Conservation (phyloP, 2,888 invertebrate genomes). For the Hirtodrosophila cameraria region DNA sequence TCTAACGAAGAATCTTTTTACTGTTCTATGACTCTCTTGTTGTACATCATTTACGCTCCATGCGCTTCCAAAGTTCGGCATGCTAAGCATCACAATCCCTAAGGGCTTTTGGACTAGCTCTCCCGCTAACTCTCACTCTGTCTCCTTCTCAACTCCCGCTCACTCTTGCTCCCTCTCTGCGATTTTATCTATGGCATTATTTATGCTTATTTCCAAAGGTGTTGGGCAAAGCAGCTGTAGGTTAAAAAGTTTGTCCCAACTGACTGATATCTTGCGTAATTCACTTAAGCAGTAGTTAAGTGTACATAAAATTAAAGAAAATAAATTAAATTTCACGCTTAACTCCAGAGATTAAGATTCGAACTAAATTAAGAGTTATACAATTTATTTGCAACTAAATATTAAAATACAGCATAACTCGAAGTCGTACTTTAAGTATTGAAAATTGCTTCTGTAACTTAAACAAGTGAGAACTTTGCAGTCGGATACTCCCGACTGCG, state of each 20-base stretch:
- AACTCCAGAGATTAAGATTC: no score
- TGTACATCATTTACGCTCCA: slow-evolving; percentile 61
- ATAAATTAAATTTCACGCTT: no score
- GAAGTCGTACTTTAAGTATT: background rate
- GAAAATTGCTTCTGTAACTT: background rate
- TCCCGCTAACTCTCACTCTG: background rate
- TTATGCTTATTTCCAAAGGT: slow-evolving; percentile 61
- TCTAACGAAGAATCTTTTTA: no score
- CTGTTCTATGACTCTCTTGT: slow-evolving; percentile 48
- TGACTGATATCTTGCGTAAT: slow-evolving; percentile 26
- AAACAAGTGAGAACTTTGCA: no score
- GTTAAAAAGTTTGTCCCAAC: slow-evolving; percentile 59
- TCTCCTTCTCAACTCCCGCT: background rate
- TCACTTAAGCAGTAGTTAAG: slow-evolving; percentile 16
- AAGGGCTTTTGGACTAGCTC: background rate
- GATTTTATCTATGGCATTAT: slow-evolving; percentile 54
- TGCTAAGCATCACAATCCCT: slow-evolving; percentile 24
- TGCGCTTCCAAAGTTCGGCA: slow-evolving; percentile 51
- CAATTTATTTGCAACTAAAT: no score
- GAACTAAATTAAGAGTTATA: no score
- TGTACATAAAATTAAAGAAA: slow-evolving; percentile 22
- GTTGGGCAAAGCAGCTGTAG: slow-evolving; percentile 30
- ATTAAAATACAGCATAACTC: background rate
- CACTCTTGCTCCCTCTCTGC: background rate
- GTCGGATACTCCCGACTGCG: no score